Base-by-base conservation (phyloP, 2,888 invertebrate species). In the Mesorhabditis sp. region DNA sequence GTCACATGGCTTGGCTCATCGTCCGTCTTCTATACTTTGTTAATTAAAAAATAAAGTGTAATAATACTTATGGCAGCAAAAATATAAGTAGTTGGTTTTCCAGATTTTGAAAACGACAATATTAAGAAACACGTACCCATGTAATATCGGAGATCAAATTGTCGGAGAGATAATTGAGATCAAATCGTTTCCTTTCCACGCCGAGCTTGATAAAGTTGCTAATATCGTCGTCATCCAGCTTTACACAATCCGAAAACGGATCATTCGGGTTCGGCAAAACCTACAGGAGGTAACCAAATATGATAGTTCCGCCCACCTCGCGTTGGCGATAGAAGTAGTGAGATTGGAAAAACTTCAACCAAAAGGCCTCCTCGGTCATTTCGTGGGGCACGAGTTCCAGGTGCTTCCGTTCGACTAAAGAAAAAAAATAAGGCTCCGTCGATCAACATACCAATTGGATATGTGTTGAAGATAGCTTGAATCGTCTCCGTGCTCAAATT, bases 331-430 rank as follows among this genome's bases (percentile, higher is more conserved):
- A 89, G 81, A 89, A 90, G 89, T 99, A 99, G 89, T 98, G 97
- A 15, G 96, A 97, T 87, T 98, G 97, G 89, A 98, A 98, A 88
- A 99, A 99, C 86, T 95, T 93, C 13, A 94, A 95, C 98, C 98
- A 99, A 88, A 99, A 99, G 85, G 96, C 95, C 0, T 93, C 91
- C 88, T 98, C 98, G 0, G 92, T 91, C 90, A 97, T 90, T 89
- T 94, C 93, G 75, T 92, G 90, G 45, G 98, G 98, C 58, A 99
- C 98, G 87, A 94, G 92, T 87, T 98, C 97, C 71, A 91, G 88
- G 87, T 97, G 95, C 90, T 97, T 97, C 89, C 92, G 92, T 85
- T 94, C 92, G 0, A 98, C 98, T 79, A 82, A 61, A 86, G 62
- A 7, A 67, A 63, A 42, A 43, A 68, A 63, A 71, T 63, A 62